phyloP scores from a whole-genome alignment of 2,888 invertebrate species.

The Drosophila engyochracea region DNA sequence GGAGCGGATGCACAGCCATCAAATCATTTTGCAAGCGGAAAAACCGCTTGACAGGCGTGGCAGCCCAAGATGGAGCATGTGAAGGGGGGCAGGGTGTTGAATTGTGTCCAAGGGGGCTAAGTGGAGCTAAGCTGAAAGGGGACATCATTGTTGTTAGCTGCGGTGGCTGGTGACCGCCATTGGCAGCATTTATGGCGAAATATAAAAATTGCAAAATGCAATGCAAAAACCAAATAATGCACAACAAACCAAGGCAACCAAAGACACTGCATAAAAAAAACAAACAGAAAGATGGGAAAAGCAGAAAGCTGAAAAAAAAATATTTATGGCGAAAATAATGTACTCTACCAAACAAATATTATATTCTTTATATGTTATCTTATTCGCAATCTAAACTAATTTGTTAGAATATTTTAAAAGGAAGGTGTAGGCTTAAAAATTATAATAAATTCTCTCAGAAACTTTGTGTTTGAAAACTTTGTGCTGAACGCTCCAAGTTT shows the following conservation, averaged over 20 bases:
- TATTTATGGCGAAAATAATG: not conserved
- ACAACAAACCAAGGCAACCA: conserved; percentile 52
- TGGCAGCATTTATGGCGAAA: conserved; percentile 69
- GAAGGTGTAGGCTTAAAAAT: not conserved
- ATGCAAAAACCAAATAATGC: conserved; percentile 67
- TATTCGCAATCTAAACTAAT: not conserved
- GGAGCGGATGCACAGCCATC: conserved; percentile 79
- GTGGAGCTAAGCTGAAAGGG: not conserved
- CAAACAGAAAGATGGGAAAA: not conserved
- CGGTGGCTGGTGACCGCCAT: conserved; percentile 38
- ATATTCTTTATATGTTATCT: not conserved
- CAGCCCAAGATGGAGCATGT: conserved; percentile 53
- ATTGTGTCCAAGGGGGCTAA: not conserved
- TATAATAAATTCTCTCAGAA: not conserved
- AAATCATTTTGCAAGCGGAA: conserved; percentile 83
- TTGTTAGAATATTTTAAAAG: not conserved
- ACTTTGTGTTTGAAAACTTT: not conserved
- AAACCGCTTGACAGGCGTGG: conserved; percentile 71
- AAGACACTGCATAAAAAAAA: conserved; percentile 24
- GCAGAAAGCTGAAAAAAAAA: conserved; percentile 7
- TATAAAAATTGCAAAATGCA: conserved; percentile 70
- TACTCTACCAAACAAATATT: not conserved
- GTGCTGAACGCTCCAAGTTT: not conserved
- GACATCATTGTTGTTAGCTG: conserved; percentile 54
- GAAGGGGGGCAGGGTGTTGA: not conserved